A percentile compares a stretch with the other conserved stretches of the same genome.
These are phyloP conservation scores for Misgurnus mizolepis DNA, from an alignment of 2,113 vertebrate species.

Conservation along the genomic window DNA sequence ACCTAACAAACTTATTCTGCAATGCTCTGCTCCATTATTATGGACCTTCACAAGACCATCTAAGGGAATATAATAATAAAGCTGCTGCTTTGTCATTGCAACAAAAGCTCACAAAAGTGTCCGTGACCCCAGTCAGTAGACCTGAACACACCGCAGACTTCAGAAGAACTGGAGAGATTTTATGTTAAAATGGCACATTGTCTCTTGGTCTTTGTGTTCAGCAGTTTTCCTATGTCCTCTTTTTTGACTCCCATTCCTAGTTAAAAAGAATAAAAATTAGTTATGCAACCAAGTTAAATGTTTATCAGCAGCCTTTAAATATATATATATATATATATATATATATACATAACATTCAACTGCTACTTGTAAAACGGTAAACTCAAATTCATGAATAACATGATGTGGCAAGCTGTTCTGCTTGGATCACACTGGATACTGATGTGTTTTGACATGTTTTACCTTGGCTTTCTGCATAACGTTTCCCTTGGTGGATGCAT, in stretches of 20 bases:
- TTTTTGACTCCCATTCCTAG: conserved; percentile 98
- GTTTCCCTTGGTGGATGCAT: conserved; percentile 81
- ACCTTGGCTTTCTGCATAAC: conserved; percentile 98
- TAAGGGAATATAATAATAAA: neutral
- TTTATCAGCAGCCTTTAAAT: too few species aligned
- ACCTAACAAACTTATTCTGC: neutral
- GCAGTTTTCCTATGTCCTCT: conserved; percentile 75
- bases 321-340: too few species aligned
- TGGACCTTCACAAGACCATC: neutral
- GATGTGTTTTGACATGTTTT: conserved; percentile 32
- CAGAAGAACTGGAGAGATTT: neutral
- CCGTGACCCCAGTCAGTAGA: neutral
- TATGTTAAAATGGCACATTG: neutral
- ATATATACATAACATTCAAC: too few species aligned
- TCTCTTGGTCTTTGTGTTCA: conserved; percentile 19
- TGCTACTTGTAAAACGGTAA: too few species aligned
- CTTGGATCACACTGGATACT: neutral
- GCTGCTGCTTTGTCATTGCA: neutral
- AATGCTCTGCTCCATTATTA: neutral
- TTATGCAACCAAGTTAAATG: too few species aligned
- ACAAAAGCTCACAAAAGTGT: neutral
- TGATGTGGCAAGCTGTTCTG: neutral
- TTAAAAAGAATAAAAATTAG: conserved; percentile 39
- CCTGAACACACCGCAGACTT: neutral
- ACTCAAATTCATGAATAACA: neutral